Percentiles rank a stretch among this genome's conserved stretches.
Evolutionary conservation across 1,140 invertebrate species (phyloP).

Genomic region (Acromyrmex heyeri): DNA sequence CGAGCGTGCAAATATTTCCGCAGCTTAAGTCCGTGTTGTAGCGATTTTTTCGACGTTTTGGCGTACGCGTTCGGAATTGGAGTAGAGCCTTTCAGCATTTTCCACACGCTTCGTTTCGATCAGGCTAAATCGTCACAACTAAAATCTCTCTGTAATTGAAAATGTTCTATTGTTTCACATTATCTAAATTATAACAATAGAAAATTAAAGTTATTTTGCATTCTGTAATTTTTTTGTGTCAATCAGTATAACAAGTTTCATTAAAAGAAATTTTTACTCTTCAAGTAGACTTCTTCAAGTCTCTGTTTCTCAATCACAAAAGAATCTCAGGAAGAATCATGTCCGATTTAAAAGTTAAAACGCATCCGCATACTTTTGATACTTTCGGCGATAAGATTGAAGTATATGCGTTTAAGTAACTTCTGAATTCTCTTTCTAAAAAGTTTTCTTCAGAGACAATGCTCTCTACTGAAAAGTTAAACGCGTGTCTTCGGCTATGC

Average conservation of each 20-base stretch:
- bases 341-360: conserved; percentile 21
- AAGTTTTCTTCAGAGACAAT: background rate
- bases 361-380: background rate
- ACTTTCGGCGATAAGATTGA: conserved; percentile 1
- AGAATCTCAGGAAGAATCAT: background rate
- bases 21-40: conserved; percentile 49
- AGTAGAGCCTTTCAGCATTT: conserved; percentile 37
- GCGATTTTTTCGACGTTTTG: conserved; percentile 43
- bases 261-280: background rate
- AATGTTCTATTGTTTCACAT: no score
- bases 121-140: conserved; percentile 9
- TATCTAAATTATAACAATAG: no score
- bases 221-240: background rate
- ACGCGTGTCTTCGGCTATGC: conserved; percentile 34
- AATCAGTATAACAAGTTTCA: background rate
- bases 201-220: background rate
- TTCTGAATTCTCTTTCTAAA: background rate
- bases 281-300: background rate
- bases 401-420: background rate
- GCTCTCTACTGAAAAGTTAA: conserved; percentile 45
- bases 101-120: conserved; percentile 26
- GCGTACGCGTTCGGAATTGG: conserved; percentile 41
- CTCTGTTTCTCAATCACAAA: conserved; percentile 4
- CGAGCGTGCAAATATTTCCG: conserved; percentile 58
- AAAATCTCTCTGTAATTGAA: background rate